Evolutionary conservation across 2,888 invertebrate species (phyloP), one percentile per base, ranked within the genome.

Genomic region (Quadriops clusia): DNA sequence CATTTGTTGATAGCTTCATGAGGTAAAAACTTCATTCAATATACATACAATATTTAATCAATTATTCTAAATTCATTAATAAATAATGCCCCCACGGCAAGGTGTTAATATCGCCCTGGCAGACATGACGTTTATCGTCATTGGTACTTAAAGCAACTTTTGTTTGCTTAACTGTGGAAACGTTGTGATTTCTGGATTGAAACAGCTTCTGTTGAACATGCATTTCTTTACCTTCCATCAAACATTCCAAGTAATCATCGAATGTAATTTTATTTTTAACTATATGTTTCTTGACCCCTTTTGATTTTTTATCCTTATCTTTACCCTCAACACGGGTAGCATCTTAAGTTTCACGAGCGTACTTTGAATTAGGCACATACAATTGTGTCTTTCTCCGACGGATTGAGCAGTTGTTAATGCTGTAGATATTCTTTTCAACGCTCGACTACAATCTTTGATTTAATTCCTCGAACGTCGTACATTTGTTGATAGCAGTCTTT

Each of bases 31-130:
- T n/a, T n/a, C n/a, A n/a, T n/a, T n/a, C n/a, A n/a, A n/a, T n/a
- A n/a, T n/a, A n/a, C n/a, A n/a, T n/a, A n/a, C n/a, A n/a, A n/a
- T n/a, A n/a, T n/a, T n/a, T n/a, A n/a, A n/a, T n/a, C n/a, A n/a
- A n/a, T n/a, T n/a, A n/a, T n/a, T n/a, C n/a, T 27, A 8, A n/a
- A n/a, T 24, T n/a, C 11, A 24, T 24, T 25, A 46, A 41, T 60
- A 58, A 41, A 49, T 54, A 40, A 49, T 54, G 37, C 56, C 64
- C 20, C 47, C 48, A 39, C 3, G 37, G 38, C 8, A 41, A 24
- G 17, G 36, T 42, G n/a, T n/a, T n/a, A n/a, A n/a, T n/a, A n/a
- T 40, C 28, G 20, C 10, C 58, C 53, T 17, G 58, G 51, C 41
- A 44, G 37, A 43, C 55, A 40, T 17, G 53, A 46, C 26, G 58